Evolutionary conservation across 2,113 vertebrate species (phyloP).

Genomic region (Holacanthus passer): DNA sequence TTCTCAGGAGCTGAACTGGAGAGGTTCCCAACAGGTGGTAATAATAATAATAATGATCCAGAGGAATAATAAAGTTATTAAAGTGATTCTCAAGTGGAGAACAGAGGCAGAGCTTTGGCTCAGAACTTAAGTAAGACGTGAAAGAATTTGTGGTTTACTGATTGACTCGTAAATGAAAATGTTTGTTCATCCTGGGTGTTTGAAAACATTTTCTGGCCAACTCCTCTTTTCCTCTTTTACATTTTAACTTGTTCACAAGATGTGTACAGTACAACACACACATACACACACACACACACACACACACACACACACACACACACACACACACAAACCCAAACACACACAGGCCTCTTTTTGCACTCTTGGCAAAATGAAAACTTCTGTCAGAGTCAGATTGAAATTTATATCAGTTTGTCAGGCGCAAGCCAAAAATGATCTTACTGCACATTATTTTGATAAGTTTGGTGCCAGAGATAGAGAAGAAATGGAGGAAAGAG

Average conservation of each 20-base stretch:
- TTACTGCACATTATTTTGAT: constrained; percentile 86
- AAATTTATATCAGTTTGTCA: constrained; percentile 88
- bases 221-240: constrained; percentile 54
- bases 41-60: constrained; percentile 52
- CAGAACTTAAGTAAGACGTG: constrained; percentile 27
- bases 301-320: constrained; percentile 15
- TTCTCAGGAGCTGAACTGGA: constrained; percentile 33
- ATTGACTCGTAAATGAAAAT: constrained; percentile 51
- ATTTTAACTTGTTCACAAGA: constrained; percentile 70
- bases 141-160: constrained; percentile 58
- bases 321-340: constrained; percentile 29
- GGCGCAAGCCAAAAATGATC: constrained; percentile 84
- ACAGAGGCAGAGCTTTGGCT: constrained; percentile 48
- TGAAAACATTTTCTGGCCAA: constrained; percentile 60
- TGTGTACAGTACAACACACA: constrained; percentile 42
- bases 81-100: constrained; percentile 45
- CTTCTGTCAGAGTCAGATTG: constrained; percentile 85
- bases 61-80: constrained; percentile 48
- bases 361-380: constrained; percentile 86
- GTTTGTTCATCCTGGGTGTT: constrained; percentile 48
- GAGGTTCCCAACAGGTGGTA: constrained; percentile 60
- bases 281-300: constrained; percentile 30
- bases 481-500: constrained; percentile 82
- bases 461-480: constrained; percentile 87
- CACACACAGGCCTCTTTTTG: constrained; percentile 69